Evolutionary conservation across 2,797 vertebrate species (phyloP).

Genomic region (Sarcophilus harrisii): DNA sequence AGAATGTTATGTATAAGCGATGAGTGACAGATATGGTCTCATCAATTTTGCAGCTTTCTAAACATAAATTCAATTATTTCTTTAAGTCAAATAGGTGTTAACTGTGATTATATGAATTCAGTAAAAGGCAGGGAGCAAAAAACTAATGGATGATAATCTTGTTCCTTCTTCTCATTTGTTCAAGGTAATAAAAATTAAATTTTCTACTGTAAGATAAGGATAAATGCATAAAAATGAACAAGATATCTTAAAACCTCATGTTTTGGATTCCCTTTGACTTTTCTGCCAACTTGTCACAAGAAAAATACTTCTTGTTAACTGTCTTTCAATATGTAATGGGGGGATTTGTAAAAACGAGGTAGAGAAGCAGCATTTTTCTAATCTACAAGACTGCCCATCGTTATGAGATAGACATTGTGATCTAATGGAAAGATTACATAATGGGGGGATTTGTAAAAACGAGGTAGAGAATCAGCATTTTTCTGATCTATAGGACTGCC

Average conservation of each 20-base stretch:
- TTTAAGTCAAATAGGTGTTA: constrained; percentile 10
- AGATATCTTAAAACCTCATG: background rate
- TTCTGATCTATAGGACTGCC: constrained; percentile 39
- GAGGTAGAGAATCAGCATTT: background rate
- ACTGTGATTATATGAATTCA: constrained; percentile 39
- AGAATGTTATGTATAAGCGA: constrained; percentile 29
- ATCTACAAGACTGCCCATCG: constrained; percentile 48
- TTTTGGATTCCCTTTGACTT: constrained; percentile 6
- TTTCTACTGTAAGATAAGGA: background rate
- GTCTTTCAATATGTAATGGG: background rate
- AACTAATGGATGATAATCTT: background rate
- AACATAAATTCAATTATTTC: constrained; percentile 35
- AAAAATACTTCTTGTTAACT: constrained; percentile 43
- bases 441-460: constrained; percentile 32
- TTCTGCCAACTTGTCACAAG: constrained; percentile 22
- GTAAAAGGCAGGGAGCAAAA: background rate
- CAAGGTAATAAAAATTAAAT: constrained; percentile 52
- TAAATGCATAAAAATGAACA: constrained; percentile 46
- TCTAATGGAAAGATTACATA: background rate
- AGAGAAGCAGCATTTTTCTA: constrained; percentile 34
- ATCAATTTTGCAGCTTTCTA: constrained; percentile 3
- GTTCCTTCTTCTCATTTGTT: constrained; percentile 12
- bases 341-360: constrained; percentile 37
- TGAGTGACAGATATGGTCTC: background rate
- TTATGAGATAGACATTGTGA: constrained; percentile 6